Evolutionary conservation across 2,888 invertebrate genomes (phyloP), one percentile per base, ranked within the genome.

Genomic region (Lissocephala sabroskyi): DNA sequence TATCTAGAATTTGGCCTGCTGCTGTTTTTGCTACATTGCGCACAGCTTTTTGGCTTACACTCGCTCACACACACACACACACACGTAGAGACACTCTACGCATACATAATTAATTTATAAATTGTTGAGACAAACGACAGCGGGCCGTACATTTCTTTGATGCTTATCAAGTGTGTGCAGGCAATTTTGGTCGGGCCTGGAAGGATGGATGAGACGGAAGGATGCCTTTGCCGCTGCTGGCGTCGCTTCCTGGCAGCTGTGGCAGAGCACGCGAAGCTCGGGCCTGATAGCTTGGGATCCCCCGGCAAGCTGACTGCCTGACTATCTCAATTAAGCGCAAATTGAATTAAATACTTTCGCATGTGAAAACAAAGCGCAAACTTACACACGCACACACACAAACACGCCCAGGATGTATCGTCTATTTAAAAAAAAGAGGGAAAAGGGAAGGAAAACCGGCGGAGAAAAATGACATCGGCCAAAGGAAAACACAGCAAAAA

Each of bases 81-180:
- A 46, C 14, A 14, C 37, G 11, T 17, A 30, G 4, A 23, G 33
- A 35, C 14, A 28, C 17, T 10, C 10, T 26, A 48, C 59, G 66
- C 61, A 66, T 65, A 61, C 66, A 56, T 65, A 65, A 65, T 65
- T 65, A 63, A 65, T 65, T 66, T 65, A 60, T 52, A 64, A 64
- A 65, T 65, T 65, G 65, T 59, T 58, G 54, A 50, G 58, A 63
- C 65, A 59, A 52, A 37, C 60, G 50, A 51, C 35, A 55, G 35
- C 49, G 45, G 55, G 46, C 45, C 52, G 41, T 50, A 53, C 49
- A 58, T 47, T 61, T 63, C 58, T 63, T 65, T 53, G 53, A 64
- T 58, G 63, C 55, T 59, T 64, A 65, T 61, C 61, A 63, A 56
- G 36, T 50, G 47, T 43, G 49, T 17, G 35, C 29, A 6, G 28